Evolutionary conservation across 2,888 invertebrate genomes (phyloP).

Genomic region (Aradus depressus): DNA sequence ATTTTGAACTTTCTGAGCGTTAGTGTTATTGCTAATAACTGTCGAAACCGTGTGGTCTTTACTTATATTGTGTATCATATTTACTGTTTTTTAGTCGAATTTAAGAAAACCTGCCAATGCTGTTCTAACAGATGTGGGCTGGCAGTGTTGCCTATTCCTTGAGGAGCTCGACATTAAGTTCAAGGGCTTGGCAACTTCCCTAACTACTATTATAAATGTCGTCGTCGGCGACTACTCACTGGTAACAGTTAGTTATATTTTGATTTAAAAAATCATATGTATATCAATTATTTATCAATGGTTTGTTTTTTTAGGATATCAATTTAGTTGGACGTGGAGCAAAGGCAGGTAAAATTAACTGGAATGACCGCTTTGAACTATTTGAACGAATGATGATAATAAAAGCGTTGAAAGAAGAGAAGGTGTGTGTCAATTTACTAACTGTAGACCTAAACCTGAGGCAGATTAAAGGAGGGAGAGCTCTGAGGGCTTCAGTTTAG

Average conservation of each 20-base stretch:
- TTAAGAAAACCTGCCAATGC: conserved; percentile 46
- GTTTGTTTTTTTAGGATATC: conserved; percentile 42
- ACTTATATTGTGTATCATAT: too few species aligned
- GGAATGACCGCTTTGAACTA: conserved; percentile 40
- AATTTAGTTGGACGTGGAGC: conserved; percentile 41
- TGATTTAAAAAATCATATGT: too few species aligned
- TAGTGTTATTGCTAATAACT: too few species aligned
- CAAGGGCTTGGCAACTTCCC: conserved; percentile 42
- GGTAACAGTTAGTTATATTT: conserved; percentile 42
- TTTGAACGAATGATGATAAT: conserved; percentile 76
- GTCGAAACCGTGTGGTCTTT: too few species aligned
- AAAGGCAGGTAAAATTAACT: conserved; percentile 33
- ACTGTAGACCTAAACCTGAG: too few species aligned
- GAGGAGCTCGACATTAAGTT: conserved; percentile 47
- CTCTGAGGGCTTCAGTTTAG: too few species aligned
- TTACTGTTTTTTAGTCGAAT: conserved; percentile 4
- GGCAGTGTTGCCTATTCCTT: conserved; percentile 56
- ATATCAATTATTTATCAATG: too few species aligned
- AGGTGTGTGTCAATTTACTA: conserved; percentile 38
- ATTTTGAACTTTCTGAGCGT: too few species aligned
- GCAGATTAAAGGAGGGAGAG: too few species aligned
- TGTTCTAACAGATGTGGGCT: conserved; percentile 53
- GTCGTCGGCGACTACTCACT: conserved; percentile 49
- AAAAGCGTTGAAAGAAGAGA: conserved; percentile 65
- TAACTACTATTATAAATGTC: conserved; percentile 45